Conservation (phyloP, 2,113 vertebrate genomes). For the Myrmophylax atrothorax region DNA sequence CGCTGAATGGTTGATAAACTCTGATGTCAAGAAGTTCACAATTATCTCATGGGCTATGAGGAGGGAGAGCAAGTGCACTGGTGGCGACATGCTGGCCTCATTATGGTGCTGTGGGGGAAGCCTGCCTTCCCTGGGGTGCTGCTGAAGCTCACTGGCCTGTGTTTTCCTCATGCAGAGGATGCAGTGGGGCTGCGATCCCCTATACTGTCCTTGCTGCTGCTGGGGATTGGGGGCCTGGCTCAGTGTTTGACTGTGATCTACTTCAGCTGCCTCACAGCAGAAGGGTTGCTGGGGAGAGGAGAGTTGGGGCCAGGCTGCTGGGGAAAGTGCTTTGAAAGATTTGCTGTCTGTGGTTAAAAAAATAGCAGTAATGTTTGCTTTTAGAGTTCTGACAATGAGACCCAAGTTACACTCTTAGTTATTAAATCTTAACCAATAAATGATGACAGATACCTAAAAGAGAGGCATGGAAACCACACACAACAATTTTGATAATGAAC, state of each 20-base stretch:
- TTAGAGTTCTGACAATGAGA: neutral
- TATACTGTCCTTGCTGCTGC: neutral
- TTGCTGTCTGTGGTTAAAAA: neutral
- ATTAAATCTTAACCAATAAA: constrained; percentile 22
- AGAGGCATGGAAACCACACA: neutral
- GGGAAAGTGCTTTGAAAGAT: neutral
- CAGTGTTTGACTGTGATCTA: neutral
- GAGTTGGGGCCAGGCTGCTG: neutral
- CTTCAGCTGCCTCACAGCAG: neutral
- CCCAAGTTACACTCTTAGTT: neutral
- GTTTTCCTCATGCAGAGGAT: neutral
- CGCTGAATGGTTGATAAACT: neutral
- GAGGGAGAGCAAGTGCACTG: neutral
- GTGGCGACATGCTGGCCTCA: constrained; percentile 20
- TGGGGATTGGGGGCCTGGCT: neutral
- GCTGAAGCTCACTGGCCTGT: neutral
- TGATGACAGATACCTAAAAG: constrained; percentile 19
- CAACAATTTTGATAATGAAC: constrained; percentile 24
- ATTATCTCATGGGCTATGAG: neutral
- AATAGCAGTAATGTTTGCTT: neutral
- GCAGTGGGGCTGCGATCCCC: neutral
- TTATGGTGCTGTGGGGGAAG: neutral
- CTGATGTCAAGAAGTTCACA: constrained; percentile 34
- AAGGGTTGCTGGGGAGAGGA: neutral
- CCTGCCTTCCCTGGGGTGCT: neutral